Base-by-base conservation (phyloP, 2,888 invertebrate species). In the Tenodera sinensis region DNA sequence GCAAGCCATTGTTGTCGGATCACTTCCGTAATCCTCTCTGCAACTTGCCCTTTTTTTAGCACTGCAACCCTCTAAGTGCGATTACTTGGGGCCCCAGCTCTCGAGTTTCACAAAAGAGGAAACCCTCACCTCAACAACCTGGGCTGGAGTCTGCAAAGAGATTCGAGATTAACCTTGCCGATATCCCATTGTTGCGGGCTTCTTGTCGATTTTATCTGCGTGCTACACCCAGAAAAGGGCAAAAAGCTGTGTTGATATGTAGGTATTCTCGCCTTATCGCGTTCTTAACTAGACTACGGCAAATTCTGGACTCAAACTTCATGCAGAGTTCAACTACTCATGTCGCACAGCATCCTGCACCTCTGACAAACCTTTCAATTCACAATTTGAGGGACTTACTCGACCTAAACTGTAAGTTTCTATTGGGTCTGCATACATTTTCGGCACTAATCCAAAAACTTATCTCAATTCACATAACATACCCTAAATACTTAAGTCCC, bases 111-210 rank as follows among this genome's bases (percentile, higher is more conserved):
- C 54, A 71, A 71, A 71, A 84, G 54, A 88, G 84, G 81, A 20
- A 71, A 71, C n/a, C 81, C 87, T 90, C 89, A 90, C 90, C 89
- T 90, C 89, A 88, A 85, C 88, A 86, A 90, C 89, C 89, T 89
- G 12, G 54, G 20, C 15, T 20, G 54, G 54, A 71, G 54, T 71
- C 54, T 71, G 54, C 25, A 71, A 71, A 71, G 54, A 71, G 54
- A 71, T 71, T 71, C 54, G 20, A 71, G 54, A 71, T 71, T 71
- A 71, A 71, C 54, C 25, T 25, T 71, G 54, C 54, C 54, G 54
- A 71, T 71, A 71, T 71, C 54, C 54, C 54, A 71, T 71, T 71
- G 54, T 71, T 15, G 54, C 25, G 54, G 54, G 54, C 54, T 71
- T 71, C 54, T 71, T 71, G 54, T 25, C 25, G 54, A 71, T 71